Evolutionary conservation across 1,140 invertebrate genomes (phyloP).

Genomic region (Drosophila truncata): DNA sequence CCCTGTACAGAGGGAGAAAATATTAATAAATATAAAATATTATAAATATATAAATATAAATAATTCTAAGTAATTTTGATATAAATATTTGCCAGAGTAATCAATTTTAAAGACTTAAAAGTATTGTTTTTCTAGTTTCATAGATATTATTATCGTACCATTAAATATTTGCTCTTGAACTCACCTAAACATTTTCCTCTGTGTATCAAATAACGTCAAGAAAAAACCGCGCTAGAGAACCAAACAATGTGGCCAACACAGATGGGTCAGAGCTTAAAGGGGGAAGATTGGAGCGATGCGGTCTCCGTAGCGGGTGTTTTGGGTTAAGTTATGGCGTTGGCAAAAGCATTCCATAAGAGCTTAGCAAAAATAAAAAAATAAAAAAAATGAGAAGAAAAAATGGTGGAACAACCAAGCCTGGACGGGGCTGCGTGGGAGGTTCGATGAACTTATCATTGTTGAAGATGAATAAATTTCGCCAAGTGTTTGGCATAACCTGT

Average conservation of each 20-base stretch:
- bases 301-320: constrained; percentile 36
- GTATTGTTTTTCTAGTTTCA: background rate
- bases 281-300: constrained; percentile 26
- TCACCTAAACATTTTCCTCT: background rate
- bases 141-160: no score
- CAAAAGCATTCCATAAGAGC: constrained; percentile 56
- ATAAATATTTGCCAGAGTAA: background rate
- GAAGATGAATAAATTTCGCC: constrained; percentile 49
- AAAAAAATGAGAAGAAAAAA: constrained; percentile 21
- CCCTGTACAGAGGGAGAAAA: constrained; percentile 21
- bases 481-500: constrained; percentile 38
- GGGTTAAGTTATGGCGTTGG: constrained; percentile 67
- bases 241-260: constrained; percentile 47
- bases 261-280: constrained; percentile 34
- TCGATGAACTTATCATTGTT: constrained; percentile 48
- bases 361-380: constrained; percentile 22
- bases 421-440: constrained; percentile 54
- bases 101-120: no score
- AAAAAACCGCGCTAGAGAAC: constrained; percentile 36
- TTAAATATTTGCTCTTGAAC: background rate
- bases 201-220: constrained; percentile 9
- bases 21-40: background rate
- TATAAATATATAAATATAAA: no score
- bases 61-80: background rate
- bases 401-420: background rate